These are phyloP conservation scores for Zaprionus inermis DNA, from an alignment of 1,140 invertebrate genomes.

Conservation along the genomic window DNA sequence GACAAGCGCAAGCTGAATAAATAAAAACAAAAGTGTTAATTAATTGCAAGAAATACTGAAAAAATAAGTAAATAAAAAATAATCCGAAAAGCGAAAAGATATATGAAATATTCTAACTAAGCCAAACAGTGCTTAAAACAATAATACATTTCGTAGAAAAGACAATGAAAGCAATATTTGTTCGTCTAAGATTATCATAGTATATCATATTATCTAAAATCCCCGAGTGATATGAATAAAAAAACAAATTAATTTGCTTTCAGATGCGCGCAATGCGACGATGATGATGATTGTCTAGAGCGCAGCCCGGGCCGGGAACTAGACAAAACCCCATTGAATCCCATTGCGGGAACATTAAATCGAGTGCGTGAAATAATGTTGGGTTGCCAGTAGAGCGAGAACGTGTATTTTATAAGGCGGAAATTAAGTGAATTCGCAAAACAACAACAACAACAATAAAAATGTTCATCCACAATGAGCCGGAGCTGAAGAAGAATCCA, in stretches of 20 bases:
- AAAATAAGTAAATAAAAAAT: neutral
- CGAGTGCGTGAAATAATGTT: conserved; percentile 22
- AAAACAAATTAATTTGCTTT: conserved; percentile 51
- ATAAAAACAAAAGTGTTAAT: neutral
- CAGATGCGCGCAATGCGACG: conserved; percentile 50
- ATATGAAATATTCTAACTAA: neutral
- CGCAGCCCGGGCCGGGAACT: conserved; percentile 29
- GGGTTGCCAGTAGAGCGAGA: conserved; percentile 5
- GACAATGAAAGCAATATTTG: neutral
- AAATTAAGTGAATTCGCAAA: conserved; percentile 11
- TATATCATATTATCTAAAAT: neutral
- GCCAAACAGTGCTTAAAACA: neutral
- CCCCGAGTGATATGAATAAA: conserved; percentile 29
- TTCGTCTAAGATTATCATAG: neutral
- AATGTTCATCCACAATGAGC: conserved; percentile 68
- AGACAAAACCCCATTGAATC: too few relatives aligned
- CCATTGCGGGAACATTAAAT: neutral
- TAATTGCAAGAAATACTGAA: neutral
- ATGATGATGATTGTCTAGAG: conserved; percentile 63
- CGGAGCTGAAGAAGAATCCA: conserved; percentile 55
- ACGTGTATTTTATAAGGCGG: neutral
- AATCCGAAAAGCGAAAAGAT: neutral
- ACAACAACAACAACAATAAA: conserved; percentile 31
- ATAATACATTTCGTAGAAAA: neutral
- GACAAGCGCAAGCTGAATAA: neutral